Base-by-base conservation (phyloP, 2,113 vertebrate genomes). In the Pogona vitticeps region DNA sequence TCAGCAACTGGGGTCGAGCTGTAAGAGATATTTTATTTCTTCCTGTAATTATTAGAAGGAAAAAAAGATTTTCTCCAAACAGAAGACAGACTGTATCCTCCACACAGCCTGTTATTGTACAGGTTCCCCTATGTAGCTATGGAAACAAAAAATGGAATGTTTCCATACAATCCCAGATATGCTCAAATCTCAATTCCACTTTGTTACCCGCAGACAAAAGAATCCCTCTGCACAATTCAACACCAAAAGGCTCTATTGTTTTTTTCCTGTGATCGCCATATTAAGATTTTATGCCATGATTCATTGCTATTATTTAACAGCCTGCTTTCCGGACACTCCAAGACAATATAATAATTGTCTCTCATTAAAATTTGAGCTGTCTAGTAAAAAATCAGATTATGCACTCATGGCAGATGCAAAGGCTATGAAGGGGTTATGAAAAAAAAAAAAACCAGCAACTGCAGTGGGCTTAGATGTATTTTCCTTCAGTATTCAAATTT, bases 281-380 rank as follows among this genome's bases (percentile, higher is more conserved):
- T 61, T 31, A 36, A 65, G 72, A 87, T 82, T 20, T 81, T 81
- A 42, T 67, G 31, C 26, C 40, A 14, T 56, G 14, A 87, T 67
- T 76, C 79, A 82, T 87, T 87, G 42, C 68, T 63, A 61, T 75
- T 81, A 58, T 80, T 80, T 79, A n/a, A 46, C 23, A 82, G 31
- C 42, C 70, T 87, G 65, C 23, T 67, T 65, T 56, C 59, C 52
- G 58, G 78, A 80, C 40, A 58, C 42, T 59, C 71, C 38, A 36
- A 75, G 52, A 87, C 79, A 87, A 82, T 80, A 72, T 31, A 86
- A 76, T 38, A 72, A 76, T 75, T 82, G 79, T 87, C 73, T 56
- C 71, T 42, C 59, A 40, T 76, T 67, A 76, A 82, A 87, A 76
- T 65, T 36, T 87, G 85, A 67, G 59, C 28, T 61, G 14, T 59